Evolutionary conservation across 1,140 invertebrate species (phyloP), one percentile per base, ranked within the genome.

Genomic region (Parasteatoda tepidariorum): DNA sequence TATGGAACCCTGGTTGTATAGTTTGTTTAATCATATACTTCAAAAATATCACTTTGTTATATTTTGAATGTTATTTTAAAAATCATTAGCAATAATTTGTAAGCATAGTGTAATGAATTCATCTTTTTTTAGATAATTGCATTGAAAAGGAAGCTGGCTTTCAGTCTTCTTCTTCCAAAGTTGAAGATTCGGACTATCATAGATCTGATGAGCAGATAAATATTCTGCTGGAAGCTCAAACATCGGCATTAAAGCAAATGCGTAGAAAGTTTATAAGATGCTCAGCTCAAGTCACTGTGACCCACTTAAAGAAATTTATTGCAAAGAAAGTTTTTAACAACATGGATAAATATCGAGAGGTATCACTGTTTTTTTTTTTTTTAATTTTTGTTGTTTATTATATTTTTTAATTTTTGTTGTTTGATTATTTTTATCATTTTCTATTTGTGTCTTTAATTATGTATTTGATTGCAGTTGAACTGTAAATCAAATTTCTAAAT

Each of bases 221-320:
- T 88, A 94, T 98, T 30, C 95, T 94, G 87, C 89, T 98, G 85
- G 95, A 97, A 88, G 95, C 93, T 87, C 92, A 93, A 62, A 95
- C 93, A 87, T 57, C 76, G 34, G 55, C 85, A 54, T 91, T 97
- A 84, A 94, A 96, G 86, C 94, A 94, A 15, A 89, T 98, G 59
- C 96, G 96, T 88, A 89, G 95, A 71, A 93, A 95, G 87, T 98
- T 96, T 88, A 95, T 99, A 84, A 92, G 97, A 86, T 96, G 96
- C 89, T 99, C 97, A 9, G 95, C 96, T 18, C 96, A 98, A 89
- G 96, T 97, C 7, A 99, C 97, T 15, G 97, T 98, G 86, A 97
- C 96, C 64, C 97, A 98, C 89, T 91, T 99, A 11, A 98, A 99
- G 89, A 99, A 99, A 89, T 99, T 98, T 90, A 94, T 99, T 86